phyloP scores from a whole-genome alignment of 1,140 invertebrate species.

The Chionoecetes opilio region DNA sequence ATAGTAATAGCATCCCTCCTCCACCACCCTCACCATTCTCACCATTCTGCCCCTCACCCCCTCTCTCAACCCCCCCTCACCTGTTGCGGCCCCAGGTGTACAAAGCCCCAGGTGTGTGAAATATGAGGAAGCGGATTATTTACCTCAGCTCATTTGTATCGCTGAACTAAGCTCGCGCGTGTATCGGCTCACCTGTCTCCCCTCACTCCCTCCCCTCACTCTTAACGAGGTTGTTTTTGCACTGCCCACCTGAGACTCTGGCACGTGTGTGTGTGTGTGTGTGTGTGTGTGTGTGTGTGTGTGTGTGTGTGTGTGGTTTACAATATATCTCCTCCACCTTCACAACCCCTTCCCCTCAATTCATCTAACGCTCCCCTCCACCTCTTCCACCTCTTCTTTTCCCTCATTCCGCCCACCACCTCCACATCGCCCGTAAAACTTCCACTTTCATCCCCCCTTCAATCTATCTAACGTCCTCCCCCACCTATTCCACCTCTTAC shows the following conservation, averaged over 20 bases:
- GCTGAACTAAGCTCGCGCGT: neutral
- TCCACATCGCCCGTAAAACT: neutral
- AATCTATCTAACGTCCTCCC: no score
- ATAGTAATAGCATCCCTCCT: no score
- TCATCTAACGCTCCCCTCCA: no score
- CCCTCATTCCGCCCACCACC: no score
- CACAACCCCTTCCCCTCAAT: no score
- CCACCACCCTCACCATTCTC: no score
- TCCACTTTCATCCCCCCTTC: no score
- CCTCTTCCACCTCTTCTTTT: no score
- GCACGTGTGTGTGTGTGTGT: neutral
- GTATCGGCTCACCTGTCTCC: neutral
- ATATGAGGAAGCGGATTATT: neutral
- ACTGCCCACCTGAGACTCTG: neutral
- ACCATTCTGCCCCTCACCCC: no score
- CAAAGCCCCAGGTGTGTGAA: neutral
- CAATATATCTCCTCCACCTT: neutral
- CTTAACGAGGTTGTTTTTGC: neutral
- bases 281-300: neutral
- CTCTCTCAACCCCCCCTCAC: neutral
- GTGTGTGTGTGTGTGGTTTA: constrained; percentile 7
- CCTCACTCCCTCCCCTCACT: neutral
- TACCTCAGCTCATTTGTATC: constrained; percentile 9
- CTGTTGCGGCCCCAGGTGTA: neutral
- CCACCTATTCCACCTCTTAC: no score